Base-by-base conservation (phyloP, 2,113 vertebrate species). In the Ictalurus furcatus region DNA sequence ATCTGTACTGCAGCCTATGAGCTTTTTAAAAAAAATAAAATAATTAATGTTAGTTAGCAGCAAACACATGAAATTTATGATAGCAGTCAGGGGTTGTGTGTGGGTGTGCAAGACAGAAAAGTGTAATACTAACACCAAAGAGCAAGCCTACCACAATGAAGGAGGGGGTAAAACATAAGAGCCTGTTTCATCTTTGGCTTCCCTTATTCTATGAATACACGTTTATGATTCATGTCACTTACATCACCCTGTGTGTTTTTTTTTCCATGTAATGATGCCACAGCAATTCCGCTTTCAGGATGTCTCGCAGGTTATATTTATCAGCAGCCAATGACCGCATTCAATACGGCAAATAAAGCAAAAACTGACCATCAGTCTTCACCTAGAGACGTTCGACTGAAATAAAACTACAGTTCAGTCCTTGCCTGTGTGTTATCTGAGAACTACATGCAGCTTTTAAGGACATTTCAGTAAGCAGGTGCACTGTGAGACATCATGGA, bases 151-250 rank as follows among this genome's bases (percentile, higher is more conserved):
- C 79, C 74, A 82, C 23, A 34, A n/a, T 79, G 69, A 78, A 48
- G 44, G 58, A 61, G 56, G 63, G 54, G 58, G 52, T 48, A 71
- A 85, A 76, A 30, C 54, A 73, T n/a, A 48, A 65, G 61, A 48
- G 79, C 30, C 14, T 85, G 73, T 71, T 84, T 63, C 80, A 85
- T 78, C 83, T 85, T 52, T 37, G 65, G 34, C 83, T 80, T 89
- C 59, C 82, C 23, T 44, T 74, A 61, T 86, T 90, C 90, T 59
- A 52, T 78, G 80, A 71, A 82, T 88, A 84, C 37, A 25, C 6
- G 4, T 76, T 89, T 74, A 28, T 25, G 30, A 19, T 71, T 79
- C 11, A 23, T 37, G 59, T 59, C 34, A 34, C 30, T 79, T 58
- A 83, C 81, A 87, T 87, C 82, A 89, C 73, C 12, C 58, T 44